Evolutionary conservation across 30 jellyfish, hydroid and myxozoan species (phyloP).

Genomic region (Pelagia noctiluca): DNA sequence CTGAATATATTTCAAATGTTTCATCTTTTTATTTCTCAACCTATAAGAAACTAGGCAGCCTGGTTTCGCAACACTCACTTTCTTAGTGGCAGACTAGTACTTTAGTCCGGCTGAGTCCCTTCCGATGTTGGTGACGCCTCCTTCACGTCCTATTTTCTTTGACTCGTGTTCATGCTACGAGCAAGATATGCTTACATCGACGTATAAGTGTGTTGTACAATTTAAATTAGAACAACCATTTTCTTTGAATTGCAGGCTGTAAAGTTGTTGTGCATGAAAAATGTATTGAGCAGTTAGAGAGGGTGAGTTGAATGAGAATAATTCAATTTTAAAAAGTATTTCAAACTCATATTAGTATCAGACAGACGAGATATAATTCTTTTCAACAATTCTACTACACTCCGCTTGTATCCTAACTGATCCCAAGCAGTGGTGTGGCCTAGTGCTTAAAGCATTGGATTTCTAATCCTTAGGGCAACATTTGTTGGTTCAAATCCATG

Average conservation of each 20-base stretch:
- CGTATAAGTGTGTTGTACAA: background rate
- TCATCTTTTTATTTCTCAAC: background rate
- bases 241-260: constrained; percentile 58
- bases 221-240: no score
- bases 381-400: background rate
- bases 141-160: background rate
- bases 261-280: constrained; percentile 89
- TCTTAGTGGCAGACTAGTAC: background rate
- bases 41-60: no score
- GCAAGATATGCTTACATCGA: background rate
- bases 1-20: background rate
- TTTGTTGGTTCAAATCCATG: no score
- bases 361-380: background rate
- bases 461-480: no score
- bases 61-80: background rate
- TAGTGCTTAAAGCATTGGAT: no score
- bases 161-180: background rate
- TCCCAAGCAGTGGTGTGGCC: no score
- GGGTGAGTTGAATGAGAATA: constrained; percentile 22
- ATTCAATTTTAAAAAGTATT: no score
- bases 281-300: constrained; percentile 88
- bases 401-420: no score
- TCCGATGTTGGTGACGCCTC: background rate
- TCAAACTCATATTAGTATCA: background rate
- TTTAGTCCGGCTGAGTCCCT: background rate